These are phyloP conservation scores for Eulithis prunata DNA, from an alignment of 2,888 invertebrate genomes.

Conservation along the genomic window DNA sequence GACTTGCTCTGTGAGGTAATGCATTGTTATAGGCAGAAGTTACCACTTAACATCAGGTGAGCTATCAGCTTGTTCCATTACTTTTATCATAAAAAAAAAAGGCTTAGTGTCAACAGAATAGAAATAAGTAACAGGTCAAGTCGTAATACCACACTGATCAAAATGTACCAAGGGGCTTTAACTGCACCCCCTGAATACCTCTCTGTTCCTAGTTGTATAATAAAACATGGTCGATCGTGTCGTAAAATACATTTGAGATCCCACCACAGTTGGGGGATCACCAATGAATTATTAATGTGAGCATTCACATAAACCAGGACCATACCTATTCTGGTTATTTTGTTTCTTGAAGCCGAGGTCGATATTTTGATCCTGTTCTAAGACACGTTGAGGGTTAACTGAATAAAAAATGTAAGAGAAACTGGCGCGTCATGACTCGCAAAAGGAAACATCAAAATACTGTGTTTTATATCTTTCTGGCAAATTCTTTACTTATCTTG, in stretches of 20 bases:
- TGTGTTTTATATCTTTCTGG: no score
- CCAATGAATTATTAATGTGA: conserved; percentile 80
- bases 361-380: conserved; percentile 37
- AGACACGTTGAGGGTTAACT: conserved; percentile 34
- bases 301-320: conserved; percentile 68
- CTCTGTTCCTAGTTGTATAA: conserved; percentile 49
- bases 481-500: no score
- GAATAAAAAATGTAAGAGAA: conserved; percentile 22
- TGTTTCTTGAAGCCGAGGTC: conserved; percentile 47
- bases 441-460: no score
- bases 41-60: no score
- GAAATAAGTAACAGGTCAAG: no score
- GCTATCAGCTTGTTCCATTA: no score
- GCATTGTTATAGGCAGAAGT: no score
- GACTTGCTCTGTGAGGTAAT: no score
- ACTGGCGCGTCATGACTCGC: not conserved
- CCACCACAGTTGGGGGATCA: conserved; percentile 71
- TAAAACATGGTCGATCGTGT: conserved; percentile 66
- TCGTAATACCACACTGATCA: no score
- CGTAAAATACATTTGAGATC: conserved; percentile 70
- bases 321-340: conserved; percentile 56
- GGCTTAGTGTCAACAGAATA: no score
- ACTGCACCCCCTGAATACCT: conserved; percentile 39
- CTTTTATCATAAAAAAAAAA: no score
- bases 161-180: not conserved